Percentiles rank a stretch among this genome's conserved stretches.
Evolutionary conservation across 2,888 invertebrate genomes (phyloP).

Genomic region (Catocala sponsa): DNA sequence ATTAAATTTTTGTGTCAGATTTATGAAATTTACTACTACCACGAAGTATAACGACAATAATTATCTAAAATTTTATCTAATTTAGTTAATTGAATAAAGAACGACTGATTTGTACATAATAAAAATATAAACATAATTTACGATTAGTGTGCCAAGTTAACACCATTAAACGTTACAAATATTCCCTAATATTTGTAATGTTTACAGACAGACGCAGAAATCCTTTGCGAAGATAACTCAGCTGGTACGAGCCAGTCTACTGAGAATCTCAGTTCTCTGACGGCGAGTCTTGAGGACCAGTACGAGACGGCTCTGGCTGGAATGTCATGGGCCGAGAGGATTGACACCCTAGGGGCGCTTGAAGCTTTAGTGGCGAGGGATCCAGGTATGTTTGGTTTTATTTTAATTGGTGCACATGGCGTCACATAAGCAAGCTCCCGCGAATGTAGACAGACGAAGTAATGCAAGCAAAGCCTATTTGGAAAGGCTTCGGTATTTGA

Average conservation of each 20-base stretch:
- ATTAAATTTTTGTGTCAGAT: too few species aligned
- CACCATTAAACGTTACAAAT: too few species aligned
- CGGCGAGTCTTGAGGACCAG: constrained; percentile 88
- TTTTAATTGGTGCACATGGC: neutral
- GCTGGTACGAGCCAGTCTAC: constrained; percentile 46
- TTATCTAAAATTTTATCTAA: too few species aligned
- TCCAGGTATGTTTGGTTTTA: constrained; percentile 88
- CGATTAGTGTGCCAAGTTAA: neutral
- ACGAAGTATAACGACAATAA: too few species aligned
- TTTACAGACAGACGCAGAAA: constrained; percentile 89
- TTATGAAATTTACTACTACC: too few species aligned
- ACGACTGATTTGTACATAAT: too few species aligned
- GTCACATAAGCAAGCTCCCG: too few species aligned
- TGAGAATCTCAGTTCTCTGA: constrained; percentile 60
- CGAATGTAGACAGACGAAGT: too few species aligned
- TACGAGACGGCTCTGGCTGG: constrained; percentile 91
- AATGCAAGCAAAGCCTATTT: too few species aligned
- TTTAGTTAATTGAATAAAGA: too few species aligned
- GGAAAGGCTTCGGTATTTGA: too few species aligned
- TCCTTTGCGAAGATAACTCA: constrained; percentile 82
- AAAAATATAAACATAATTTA: too few species aligned
- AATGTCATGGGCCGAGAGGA: constrained; percentile 95
- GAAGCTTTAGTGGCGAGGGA: constrained; percentile 95
- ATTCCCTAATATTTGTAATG: neutral
- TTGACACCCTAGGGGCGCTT: constrained; percentile 93